A percentile compares a stretch with the other conserved stretches of the same genome.
These are phyloP conservation scores for Poicephalus meyeri DNA, from an alignment of 2,113 vertebrate genomes.

Conservation along the genomic window DNA sequence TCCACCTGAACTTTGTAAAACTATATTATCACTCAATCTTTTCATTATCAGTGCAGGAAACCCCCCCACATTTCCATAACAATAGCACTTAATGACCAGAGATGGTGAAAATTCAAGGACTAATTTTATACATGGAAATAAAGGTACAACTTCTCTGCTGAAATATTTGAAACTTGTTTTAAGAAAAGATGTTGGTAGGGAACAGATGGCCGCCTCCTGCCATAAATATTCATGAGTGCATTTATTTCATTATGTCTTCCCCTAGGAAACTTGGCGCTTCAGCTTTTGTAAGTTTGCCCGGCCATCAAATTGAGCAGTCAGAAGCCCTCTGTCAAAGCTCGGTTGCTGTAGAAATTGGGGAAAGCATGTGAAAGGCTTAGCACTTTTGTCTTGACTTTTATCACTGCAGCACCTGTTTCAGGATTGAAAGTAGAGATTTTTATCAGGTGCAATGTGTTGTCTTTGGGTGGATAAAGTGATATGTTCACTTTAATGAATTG, in stretches of 20 bases:
- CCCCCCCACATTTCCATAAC: not conserved
- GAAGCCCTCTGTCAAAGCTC: constrained; percentile 69
- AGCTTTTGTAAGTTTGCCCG: constrained; percentile 69
- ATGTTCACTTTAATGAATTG: not conserved
- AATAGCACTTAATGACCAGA: constrained; percentile 8
- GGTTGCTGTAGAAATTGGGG: constrained; percentile 68
- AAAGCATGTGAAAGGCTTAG: constrained; percentile 44
- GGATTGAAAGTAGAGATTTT: not conserved
- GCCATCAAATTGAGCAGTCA: constrained; percentile 75
- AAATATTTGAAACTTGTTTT: constrained; percentile 48
- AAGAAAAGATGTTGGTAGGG: constrained; percentile 63
- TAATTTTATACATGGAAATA: not conserved
- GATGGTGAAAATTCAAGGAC: constrained; percentile 26
- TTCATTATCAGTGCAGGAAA: not conserved
- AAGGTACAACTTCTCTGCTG: not conserved
- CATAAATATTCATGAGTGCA: constrained; percentile 78
- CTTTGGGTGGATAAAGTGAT: not conserved
- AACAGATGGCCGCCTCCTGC: constrained; percentile 71
- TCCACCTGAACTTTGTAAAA: constrained; percentile 22
- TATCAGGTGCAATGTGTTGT: not conserved
- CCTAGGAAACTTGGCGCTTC: constrained; percentile 68
- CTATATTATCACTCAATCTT: not conserved
- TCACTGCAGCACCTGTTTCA: constrained; percentile 50
- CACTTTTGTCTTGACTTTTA: constrained; percentile 67
- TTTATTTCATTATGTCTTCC: constrained; percentile 72